A percentile compares a stretch with the other conserved stretches of the same genome.
phyloP scores from a whole-genome alignment of 2,113 vertebrate genomes.

The Gymnocephalus cernua region DNA sequence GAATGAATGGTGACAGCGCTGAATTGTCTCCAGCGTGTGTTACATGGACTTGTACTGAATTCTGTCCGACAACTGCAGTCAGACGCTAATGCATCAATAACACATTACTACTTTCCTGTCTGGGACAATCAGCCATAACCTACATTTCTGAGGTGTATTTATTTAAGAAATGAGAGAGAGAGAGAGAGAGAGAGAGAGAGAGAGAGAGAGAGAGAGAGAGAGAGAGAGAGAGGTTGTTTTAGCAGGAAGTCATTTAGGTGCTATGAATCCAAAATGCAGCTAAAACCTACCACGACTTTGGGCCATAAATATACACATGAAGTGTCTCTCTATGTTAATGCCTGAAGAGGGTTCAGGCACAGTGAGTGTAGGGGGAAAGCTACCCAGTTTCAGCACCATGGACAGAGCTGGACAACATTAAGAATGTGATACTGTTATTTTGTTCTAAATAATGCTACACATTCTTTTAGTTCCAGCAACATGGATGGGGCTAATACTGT shows the following conservation, averaged over 20 bases:
- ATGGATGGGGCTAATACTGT: neutral
- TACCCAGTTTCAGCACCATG: neutral
- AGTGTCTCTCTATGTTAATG: neutral
- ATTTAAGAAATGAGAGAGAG: conserved; percentile 33
- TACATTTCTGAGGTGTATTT: conserved; percentile 56
- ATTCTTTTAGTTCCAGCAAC: neutral
- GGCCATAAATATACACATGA: neutral
- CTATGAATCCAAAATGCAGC: neutral
- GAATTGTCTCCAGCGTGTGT: conserved; percentile 61
- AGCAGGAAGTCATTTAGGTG: neutral
- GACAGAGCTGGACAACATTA: neutral
- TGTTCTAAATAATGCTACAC: neutral
- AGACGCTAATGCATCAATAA: conserved; percentile 73
- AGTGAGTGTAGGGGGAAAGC: neutral
- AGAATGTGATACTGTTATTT: neutral
- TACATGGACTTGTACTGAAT: conserved; percentile 58
- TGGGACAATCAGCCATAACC: conserved; percentile 55
- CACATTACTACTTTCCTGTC: conserved; percentile 69
- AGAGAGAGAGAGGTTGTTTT: neutral
- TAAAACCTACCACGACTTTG: neutral
- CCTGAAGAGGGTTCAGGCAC: neutral
- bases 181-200: neutral
- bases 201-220: neutral
- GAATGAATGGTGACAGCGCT: conserved; percentile 71
- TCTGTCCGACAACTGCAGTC: conserved; percentile 72